phyloP scores from a whole-genome alignment of 64 coral and sea anemone species.

The Montipora cactus region DNA sequence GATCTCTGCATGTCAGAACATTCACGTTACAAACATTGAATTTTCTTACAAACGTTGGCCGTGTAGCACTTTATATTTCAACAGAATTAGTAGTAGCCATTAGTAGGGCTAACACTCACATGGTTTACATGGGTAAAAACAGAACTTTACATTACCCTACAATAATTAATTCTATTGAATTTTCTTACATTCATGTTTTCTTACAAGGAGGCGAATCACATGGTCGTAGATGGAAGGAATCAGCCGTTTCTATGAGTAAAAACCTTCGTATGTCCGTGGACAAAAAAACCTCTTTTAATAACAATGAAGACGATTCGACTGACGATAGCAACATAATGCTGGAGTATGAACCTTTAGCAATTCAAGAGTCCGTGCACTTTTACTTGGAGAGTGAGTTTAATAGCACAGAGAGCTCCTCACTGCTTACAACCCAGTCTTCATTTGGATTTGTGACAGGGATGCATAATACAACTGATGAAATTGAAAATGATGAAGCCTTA shows the following conservation, averaged over 20 bases:
- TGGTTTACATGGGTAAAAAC: no score
- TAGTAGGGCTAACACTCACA: no score
- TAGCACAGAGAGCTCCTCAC: background rate
- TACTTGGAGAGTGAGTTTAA: slow-evolving; percentile 55
- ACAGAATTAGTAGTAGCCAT: no score
- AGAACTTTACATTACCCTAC: no score
- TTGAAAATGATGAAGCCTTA: background rate
- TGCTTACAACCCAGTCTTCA: background rate
- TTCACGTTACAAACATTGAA: background rate
- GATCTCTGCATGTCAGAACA: background rate
- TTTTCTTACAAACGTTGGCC: background rate
- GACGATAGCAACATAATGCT: slow-evolving; percentile 19
- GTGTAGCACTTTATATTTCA: background rate
- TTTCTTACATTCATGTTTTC: background rate
- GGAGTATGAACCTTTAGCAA: slow-evolving; percentile 51
- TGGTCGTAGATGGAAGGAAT: background rate
- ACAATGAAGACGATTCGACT: background rate
- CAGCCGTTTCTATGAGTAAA: background rate
- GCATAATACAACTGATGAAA: background rate
- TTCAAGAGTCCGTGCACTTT: slow-evolving; percentile 51
- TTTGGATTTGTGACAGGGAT: slow-evolving; percentile 4
- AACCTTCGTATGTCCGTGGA: background rate
- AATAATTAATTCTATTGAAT: background rate
- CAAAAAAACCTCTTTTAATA: background rate
- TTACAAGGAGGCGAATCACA: background rate